These are phyloP conservation scores for Agriopis marginaria DNA, from an alignment of 2,888 invertebrate genomes.

Conservation along the genomic window DNA sequence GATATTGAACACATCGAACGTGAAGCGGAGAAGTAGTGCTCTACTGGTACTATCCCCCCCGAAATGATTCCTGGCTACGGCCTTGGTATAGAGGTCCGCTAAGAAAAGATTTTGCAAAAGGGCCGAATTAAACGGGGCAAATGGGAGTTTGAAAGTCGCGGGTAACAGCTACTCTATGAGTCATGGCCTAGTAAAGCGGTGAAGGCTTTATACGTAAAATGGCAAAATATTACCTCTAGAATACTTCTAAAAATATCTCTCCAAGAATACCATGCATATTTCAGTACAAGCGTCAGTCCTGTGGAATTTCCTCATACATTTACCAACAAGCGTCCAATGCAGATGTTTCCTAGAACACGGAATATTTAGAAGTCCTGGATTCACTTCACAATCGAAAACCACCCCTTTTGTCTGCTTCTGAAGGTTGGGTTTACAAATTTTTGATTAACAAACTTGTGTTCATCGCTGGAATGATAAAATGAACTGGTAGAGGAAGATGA, in stretches of 20 bases:
- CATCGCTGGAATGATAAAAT: not conserved
- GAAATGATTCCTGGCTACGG: too few species aligned
- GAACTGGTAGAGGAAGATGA: not conserved
- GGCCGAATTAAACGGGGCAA: too few species aligned
- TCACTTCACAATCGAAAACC: constrained; percentile 3
- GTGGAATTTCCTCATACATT: constrained; percentile 20
- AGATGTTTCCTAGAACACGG: constrained; percentile 33
- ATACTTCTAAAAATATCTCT: constrained; percentile 13
- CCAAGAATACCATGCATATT: constrained; percentile 24
- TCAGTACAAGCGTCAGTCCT: constrained; percentile 16
- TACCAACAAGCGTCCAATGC: constrained; percentile 14
- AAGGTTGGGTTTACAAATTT: not conserved
- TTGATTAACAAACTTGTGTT: not conserved
- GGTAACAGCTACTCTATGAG: too few species aligned
- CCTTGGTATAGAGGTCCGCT: too few species aligned
- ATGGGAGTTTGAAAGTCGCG: too few species aligned
- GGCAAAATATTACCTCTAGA: not conserved
- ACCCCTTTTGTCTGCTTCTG: not conserved
- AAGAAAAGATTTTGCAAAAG: too few species aligned
- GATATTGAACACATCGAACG: too few species aligned
- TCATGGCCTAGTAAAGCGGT: too few species aligned
- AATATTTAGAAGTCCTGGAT: constrained; percentile 26
- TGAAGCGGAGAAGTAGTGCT: too few species aligned
- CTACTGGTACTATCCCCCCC: too few species aligned
- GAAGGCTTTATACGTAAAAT: too few species aligned